Conservation (phyloP, 2,797 vertebrate genomes). For the Pachyuromys duprasi region DNA sequence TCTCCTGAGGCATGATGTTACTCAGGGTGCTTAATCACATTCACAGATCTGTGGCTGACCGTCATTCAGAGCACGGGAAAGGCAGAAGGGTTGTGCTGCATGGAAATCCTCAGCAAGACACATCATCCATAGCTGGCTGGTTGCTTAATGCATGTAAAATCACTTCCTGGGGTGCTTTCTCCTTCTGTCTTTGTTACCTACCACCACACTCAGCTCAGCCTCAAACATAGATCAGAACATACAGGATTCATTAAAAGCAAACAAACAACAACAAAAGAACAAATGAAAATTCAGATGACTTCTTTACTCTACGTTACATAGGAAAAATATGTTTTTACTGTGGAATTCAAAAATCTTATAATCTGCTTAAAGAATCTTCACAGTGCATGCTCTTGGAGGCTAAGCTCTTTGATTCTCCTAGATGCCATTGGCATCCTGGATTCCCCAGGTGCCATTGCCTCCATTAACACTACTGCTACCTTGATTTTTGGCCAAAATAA, state of each 20-base stretch:
- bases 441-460: not conserved
- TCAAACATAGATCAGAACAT: slow-evolving; percentile 9
- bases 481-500: not conserved
- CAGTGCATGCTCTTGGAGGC: no score
- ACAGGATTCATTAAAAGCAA: not conserved
- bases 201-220: not conserved
- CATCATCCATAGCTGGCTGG: not conserved
- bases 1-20: slow-evolving; percentile 56
- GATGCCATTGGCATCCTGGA: no score
- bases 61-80: slow-evolving; percentile 22
- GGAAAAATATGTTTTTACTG: not conserved
- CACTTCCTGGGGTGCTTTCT: not conserved
- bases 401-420: not conserved
- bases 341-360: not conserved
- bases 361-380: not conserved
- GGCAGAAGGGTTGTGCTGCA: not conserved
- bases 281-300: not conserved
- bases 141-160: not conserved
- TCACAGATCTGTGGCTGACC: slow-evolving; percentile 1
- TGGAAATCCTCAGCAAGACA: slow-evolving; percentile 15
- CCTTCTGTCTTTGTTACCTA: slow-evolving; percentile 24
- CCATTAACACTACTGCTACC: not conserved
- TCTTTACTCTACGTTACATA: not conserved
- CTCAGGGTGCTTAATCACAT: slow-evolving; percentile 64
- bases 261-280: not conserved